These are phyloP conservation scores for Odontamblyopus lacepedii DNA, from an alignment of 2,797 vertebrate genomes.

Conservation along the genomic window DNA sequence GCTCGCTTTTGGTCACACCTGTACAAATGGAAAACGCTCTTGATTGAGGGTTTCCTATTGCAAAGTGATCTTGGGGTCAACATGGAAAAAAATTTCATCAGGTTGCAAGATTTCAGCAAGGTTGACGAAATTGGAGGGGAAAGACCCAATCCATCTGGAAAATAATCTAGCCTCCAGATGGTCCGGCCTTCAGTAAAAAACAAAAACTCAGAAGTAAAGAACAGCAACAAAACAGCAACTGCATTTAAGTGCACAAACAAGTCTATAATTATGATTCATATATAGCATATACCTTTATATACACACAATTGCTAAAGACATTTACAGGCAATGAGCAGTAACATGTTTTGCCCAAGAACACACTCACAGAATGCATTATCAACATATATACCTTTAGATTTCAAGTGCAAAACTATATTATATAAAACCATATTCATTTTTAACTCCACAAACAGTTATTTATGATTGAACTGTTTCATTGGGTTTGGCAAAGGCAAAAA, in stretches of 20 bases:
- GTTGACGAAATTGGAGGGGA: conserved; percentile 8
- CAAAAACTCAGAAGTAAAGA: not conserved
- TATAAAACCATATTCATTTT: not conserved
- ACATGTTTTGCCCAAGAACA: not conserved
- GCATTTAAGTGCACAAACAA: no score
- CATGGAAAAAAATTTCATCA: conserved; percentile 62
- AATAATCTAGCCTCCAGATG: conserved; percentile 53
- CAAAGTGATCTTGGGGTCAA: conserved; percentile 74
- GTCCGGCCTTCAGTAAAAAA: conserved; percentile 24
- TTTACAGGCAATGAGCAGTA: no score
- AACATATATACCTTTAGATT: not conserved
- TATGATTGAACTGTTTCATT: not conserved
- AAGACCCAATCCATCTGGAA: conserved; percentile 64
- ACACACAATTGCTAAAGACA: no score
- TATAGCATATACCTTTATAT: no score
- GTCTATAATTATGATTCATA: no score
- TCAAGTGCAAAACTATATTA: not conserved
- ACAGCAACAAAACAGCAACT: no score
- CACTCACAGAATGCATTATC: not conserved
- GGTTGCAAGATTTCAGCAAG: conserved; percentile 47
- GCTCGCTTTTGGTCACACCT: conserved; percentile 68
- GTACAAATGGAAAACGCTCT: conserved; percentile 70
- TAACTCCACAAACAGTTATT: no score
- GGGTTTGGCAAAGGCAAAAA: not conserved
- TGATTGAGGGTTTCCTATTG: conserved; percentile 81